Evolutionary conservation across 2,888 invertebrate genomes (phyloP), one percentile per base, ranked within the genome.

Genomic region (Trilocha varians): DNA sequence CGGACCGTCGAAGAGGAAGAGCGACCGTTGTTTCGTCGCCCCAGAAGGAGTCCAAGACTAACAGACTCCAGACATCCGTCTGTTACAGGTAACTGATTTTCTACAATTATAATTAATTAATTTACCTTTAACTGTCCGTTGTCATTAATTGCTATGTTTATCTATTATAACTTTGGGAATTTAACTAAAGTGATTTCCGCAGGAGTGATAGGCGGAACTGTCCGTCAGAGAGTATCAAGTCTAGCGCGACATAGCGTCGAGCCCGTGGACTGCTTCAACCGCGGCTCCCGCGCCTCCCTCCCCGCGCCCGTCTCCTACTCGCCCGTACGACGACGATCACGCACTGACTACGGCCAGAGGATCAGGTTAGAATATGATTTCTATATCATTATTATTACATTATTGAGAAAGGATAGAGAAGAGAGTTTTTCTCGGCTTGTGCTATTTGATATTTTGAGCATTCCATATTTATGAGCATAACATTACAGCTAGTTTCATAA

Each of bases 11-110:
- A 93, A 59, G 85, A 91, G 48, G 89, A 89, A 40, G 92, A 93
- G 52, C 91, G 94, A 5, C 95, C 95, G 0, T 73, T 96, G 36
- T 96, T 96, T 73, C 94, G 94, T 62, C 89, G 94, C 34, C 94
- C 95, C 18, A 87, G 94, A 15, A 87, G 91, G 50, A 94, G 93
- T 70, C 95, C 95, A 0, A 90, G 93, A 54, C 75, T 94, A 45
- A 89, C 91, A 41, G 93, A 93, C 54, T 93, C 93, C 0, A 87
- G 94, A 36, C 93, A 93, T 56, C 90, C 93, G 0, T 94, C 93
- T 3, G 78, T 93, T 34, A 88, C 91, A 67, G 92, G 91, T 57
- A 11, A 13, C 25, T 34, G 13, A 14, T 13, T 34, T n/a, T n/a
- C n/a, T n/a, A n/a, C n/a, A n/a, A n/a, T n/a, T n/a, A n/a, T n/a